Percentiles rank a stretch among this genome's conserved stretches.
Evolutionary conservation across 2,888 invertebrate genomes (phyloP).

Genomic region (Plutella xylostella): DNA sequence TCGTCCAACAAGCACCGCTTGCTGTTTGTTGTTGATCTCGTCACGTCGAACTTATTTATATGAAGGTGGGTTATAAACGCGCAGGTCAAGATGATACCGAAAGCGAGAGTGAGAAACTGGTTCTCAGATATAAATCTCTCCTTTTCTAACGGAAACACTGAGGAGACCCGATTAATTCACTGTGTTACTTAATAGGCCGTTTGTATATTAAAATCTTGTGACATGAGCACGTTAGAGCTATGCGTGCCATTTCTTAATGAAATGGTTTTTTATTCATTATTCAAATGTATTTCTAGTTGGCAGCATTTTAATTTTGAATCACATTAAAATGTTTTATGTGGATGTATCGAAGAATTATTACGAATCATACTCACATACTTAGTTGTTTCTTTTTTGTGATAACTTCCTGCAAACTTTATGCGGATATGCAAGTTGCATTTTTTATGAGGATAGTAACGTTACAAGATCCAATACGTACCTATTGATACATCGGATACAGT

Average conservation of each 20-base stretch:
- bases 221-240: too few species aligned
- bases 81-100: slow-evolving; percentile 32
- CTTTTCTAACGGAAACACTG: slow-evolving; percentile 51
- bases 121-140: slow-evolving; percentile 39
- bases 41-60: slow-evolving; percentile 58
- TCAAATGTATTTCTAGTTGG: too few species aligned
- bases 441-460: too few species aligned
- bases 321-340: too few species aligned
- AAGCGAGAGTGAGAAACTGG: slow-evolving; percentile 43
- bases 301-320: too few species aligned
- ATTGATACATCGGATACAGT: too few species aligned
- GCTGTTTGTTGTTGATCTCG: slow-evolving; percentile 48
- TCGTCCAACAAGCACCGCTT: slow-evolving; percentile 47
- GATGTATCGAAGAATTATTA: too few species aligned
- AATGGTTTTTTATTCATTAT: not conserved
- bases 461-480: too few species aligned
- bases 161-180: slow-evolving; percentile 43
- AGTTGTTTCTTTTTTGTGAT: too few species aligned
- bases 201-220: not conserved
- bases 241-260: not conserved
- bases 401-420: too few species aligned
- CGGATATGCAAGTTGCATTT: too few species aligned
- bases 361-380: too few species aligned
- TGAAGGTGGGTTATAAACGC: slow-evolving; percentile 33
- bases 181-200: slow-evolving; percentile 42